Percentiles rank a stretch among this genome's conserved stretches.
phyloP scores from a whole-genome alignment of 2,113 vertebrate genomes.

The Actenoides hombroni region DNA sequence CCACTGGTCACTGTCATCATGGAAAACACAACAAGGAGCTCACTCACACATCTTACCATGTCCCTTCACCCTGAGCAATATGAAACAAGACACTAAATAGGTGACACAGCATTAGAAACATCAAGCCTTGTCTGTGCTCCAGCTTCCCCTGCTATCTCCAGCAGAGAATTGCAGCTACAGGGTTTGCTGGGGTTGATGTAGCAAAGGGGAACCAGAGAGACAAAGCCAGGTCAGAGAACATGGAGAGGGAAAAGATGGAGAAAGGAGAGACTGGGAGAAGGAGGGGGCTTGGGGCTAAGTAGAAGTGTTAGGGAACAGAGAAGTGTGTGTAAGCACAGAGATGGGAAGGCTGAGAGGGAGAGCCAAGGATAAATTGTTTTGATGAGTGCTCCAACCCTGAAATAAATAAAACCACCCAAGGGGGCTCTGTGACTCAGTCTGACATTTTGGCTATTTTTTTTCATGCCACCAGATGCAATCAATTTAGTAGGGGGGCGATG shows the following conservation, averaged over 20 bases:
- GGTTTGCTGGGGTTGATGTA: background rate
- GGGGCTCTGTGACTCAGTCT: constrained; percentile 67
- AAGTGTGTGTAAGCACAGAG: background rate
- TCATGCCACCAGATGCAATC: constrained; percentile 64
- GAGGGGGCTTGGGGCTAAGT: background rate
- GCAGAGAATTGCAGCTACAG: accelerated
- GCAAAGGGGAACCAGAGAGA: background rate
- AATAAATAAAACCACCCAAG: constrained; percentile 68
- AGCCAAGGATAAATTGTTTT: constrained; percentile 66
- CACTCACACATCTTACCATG: background rate
- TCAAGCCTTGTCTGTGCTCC: background rate
- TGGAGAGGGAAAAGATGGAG: background rate
- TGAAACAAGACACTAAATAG: background rate
- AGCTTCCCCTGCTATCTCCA: background rate
- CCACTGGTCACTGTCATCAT: background rate
- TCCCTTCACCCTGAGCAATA: background rate
- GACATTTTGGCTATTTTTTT: constrained; percentile 63
- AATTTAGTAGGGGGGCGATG: constrained; percentile 26
- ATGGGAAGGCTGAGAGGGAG: constrained; percentile 34
- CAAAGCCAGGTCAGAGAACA: background rate
- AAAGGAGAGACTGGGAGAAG: background rate
- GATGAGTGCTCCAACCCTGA: constrained; percentile 60
- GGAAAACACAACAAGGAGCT: background rate
- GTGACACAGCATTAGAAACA: background rate
- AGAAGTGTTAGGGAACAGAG: background rate